Conservation (phyloP, 2,888 invertebrate genomes). For the Habroteleia sp. region DNA sequence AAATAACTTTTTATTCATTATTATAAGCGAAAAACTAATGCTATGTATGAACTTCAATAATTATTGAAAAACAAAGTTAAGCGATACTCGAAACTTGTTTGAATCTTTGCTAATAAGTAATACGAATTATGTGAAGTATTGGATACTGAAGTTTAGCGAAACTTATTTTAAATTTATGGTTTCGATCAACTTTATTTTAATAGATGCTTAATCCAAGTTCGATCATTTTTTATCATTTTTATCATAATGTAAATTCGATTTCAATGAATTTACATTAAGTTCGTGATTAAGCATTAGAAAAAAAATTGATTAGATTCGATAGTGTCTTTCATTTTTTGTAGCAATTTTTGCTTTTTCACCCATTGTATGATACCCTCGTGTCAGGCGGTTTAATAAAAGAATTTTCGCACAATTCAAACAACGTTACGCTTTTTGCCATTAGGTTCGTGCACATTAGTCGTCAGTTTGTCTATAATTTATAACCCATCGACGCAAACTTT, state of each 20-base stretch:
- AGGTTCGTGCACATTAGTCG: slow-evolving; percentile 56
- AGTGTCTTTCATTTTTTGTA: neutral
- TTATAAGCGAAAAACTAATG: slow-evolving; percentile 13
- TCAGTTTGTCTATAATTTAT: slow-evolving; percentile 56
- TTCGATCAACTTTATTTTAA: no score
- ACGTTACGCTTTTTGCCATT: slow-evolving; percentile 47
- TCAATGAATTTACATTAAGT: no score
- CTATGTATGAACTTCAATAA: slow-evolving; percentile 30
- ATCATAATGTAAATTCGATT: neutral
- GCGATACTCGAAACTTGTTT: slow-evolving; percentile 13
- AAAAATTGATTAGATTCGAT: slow-evolving; percentile 11
- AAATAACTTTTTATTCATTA: slow-evolving; percentile 17
- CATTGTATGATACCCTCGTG: neutral
- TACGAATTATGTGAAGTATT: slow-evolving; percentile 17
- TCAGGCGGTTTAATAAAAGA: slow-evolving; percentile 23
- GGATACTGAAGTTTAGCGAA: slow-evolving; percentile 7
- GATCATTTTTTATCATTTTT: slow-evolving; percentile 3
- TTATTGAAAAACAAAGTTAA: slow-evolving; percentile 18
- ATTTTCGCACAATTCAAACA: slow-evolving; percentile 38
- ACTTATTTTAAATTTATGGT: no score
- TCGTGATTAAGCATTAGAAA: slow-evolving; percentile 12
- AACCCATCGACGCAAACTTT: slow-evolving; percentile 61
- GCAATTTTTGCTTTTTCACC: slow-evolving; percentile 23
- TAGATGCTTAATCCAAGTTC: no score
- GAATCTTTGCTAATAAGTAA: slow-evolving; percentile 13